These are phyloP conservation scores for Calyptomena viridis DNA, from an alignment of 2,113 vertebrate species.

Conservation along the genomic window DNA sequence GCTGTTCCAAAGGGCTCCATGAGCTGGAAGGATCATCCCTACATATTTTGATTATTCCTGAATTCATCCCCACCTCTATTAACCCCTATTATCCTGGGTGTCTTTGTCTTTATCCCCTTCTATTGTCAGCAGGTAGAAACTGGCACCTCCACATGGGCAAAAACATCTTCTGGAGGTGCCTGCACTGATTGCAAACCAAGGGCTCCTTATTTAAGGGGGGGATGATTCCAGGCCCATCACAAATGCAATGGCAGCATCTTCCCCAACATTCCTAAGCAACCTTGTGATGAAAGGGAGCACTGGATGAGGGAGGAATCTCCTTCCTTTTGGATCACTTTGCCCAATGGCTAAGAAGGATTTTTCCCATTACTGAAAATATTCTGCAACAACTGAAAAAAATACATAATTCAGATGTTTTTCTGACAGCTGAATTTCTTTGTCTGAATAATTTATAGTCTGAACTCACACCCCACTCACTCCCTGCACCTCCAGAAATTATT, in stretches of 20 bases:
- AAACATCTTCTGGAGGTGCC: not conserved
- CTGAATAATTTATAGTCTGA: not conserved
- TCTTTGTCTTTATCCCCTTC: not conserved
- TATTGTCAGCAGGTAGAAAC: not conserved
- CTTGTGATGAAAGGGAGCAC: not conserved
- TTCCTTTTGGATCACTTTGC: not conserved
- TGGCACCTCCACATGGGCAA: not conserved
- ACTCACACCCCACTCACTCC: not conserved
- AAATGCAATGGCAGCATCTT: not conserved
- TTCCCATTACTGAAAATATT: not conserved
- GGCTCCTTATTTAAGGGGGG: not conserved
- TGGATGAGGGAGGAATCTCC: not conserved
- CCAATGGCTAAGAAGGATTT: not conserved
- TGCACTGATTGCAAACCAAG: fast-evolving
- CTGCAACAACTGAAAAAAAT: not conserved
- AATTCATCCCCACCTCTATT: not conserved
- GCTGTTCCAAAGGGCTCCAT: not conserved
- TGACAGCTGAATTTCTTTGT: not conserved
- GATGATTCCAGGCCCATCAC: not conserved
- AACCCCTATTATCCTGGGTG: not conserved
- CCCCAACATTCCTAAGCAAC: not conserved
- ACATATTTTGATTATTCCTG: not conserved
- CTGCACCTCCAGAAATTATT: not conserved
- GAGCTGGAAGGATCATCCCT: not conserved
- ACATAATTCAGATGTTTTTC: fast-evolving